Evolutionary conservation across 2,888 invertebrate species (phyloP).

Genomic region (Drosophila anceps): DNA sequence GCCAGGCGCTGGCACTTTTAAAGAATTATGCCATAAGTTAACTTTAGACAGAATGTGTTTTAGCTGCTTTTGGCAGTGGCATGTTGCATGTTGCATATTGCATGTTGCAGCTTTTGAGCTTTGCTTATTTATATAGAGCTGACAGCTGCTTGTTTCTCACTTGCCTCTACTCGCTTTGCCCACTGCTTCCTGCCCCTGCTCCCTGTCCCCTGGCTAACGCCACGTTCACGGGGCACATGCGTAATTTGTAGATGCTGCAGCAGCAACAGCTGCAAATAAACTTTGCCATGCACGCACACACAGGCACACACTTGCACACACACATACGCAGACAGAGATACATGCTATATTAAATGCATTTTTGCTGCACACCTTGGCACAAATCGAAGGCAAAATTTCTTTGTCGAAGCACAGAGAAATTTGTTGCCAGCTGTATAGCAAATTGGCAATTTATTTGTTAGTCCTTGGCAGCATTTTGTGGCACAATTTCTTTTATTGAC

Average conservation of each 20-base stretch:
- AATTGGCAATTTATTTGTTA: conserved; percentile 74
- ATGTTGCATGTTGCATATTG: conserved; percentile 24
- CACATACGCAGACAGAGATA: not conserved
- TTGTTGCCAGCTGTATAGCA: conserved; percentile 34
- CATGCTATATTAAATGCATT: conserved; percentile 71
- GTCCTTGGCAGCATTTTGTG: conserved; percentile 37
- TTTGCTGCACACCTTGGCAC: conserved; percentile 64
- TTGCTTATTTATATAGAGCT: conserved; percentile 49
- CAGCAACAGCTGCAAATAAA: conserved; percentile 43
- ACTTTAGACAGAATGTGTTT: conserved; percentile 61
- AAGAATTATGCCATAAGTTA: conserved; percentile 80
- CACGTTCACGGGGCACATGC: conserved; percentile 67
- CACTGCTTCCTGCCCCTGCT: not conserved
- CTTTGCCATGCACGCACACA: conserved; percentile 29
- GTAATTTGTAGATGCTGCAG: conserved; percentile 69
- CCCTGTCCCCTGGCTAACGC: not conserved
- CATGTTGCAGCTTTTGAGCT: conserved; percentile 55
- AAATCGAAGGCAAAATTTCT: conserved; percentile 52
- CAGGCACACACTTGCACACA: conserved; percentile 9
- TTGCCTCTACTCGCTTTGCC: not conserved
- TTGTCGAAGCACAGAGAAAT: conserved; percentile 40
- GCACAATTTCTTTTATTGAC: conserved; percentile 55
- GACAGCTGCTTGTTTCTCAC: conserved; percentile 53
- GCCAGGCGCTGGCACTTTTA: conserved; percentile 71
- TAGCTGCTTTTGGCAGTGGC: conserved; percentile 55